Percentiles rank a stretch among this genome's conserved stretches.
These are phyloP conservation scores for Mythimna vitellina DNA, from an alignment of 2,888 invertebrate genomes.

Conservation along the genomic window DNA sequence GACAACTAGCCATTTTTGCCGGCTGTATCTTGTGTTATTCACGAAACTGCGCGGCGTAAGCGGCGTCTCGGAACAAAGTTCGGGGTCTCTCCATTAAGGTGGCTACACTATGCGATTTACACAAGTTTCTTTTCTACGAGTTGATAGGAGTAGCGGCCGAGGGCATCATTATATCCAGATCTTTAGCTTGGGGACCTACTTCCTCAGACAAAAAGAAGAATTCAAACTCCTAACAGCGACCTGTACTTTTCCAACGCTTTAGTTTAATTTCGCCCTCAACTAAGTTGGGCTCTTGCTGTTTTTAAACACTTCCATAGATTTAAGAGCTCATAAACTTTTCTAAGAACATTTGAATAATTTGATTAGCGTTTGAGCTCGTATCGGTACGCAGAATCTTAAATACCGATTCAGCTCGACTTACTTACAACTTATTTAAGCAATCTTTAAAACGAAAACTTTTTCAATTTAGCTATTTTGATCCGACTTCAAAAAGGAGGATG, in stretches of 20 bases:
- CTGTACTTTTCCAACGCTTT: constrained; percentile 32
- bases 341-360: constrained; percentile 60
- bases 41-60: constrained; percentile 39
- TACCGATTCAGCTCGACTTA: constrained; percentile 46
- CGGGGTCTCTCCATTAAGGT: constrained; percentile 44
- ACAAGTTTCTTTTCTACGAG: constrained; percentile 49
- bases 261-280: constrained; percentile 39
- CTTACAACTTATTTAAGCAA: constrained; percentile 50
- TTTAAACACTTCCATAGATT: constrained; percentile 34
- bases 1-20: constrained; percentile 31
- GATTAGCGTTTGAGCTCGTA: constrained; percentile 56
- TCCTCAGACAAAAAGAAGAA: constrained; percentile 34
- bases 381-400: constrained; percentile 55
- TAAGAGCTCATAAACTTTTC: constrained; percentile 49
- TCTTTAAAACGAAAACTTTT: constrained; percentile 55
- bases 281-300: constrained; percentile 23
- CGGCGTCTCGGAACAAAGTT: constrained; percentile 45
- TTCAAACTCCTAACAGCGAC: constrained; percentile 37
- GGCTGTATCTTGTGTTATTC: constrained; percentile 50
- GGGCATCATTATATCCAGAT: constrained; percentile 50
- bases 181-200: constrained; percentile 22
- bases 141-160: constrained; percentile 40
- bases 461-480: constrained; percentile 41
- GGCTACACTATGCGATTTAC: constrained; percentile 52
- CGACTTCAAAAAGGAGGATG: constrained; percentile 12